Evolutionary conservation across 2,797 vertebrate species (phyloP).

Genomic region (Mastacembelus armatus): DNA sequence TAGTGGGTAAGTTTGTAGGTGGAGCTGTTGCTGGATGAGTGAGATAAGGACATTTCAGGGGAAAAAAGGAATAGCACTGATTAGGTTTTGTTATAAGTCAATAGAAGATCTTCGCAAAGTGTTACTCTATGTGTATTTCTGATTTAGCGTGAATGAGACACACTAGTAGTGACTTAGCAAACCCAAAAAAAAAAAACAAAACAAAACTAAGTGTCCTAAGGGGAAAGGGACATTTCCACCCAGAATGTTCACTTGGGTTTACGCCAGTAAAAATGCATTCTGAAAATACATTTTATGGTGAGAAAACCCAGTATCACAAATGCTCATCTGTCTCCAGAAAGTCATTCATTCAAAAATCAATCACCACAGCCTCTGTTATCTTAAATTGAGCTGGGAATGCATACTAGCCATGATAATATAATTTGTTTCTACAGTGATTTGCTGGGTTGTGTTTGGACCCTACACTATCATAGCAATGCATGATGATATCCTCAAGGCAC

Average conservation of each 20-base stretch:
- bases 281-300: constrained; percentile 28
- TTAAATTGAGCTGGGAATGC: constrained; percentile 62
- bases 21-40: neutral
- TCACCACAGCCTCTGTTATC: constrained; percentile 55
- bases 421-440: constrained; percentile 51
- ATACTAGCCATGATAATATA: constrained; percentile 51
- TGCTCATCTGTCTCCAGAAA: constrained; percentile 41
- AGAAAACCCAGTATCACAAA: constrained; percentile 35
- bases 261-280: constrained; percentile 4
- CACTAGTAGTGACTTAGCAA: neutral
- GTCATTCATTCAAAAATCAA: constrained; percentile 55
- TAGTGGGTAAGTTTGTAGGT: neutral
- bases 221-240: neutral
- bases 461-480: constrained; percentile 28
- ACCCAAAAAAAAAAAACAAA: neutral
- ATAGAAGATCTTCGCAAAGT: neutral
- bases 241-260: constrained; percentile 13
- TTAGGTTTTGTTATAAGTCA: neutral
- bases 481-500: constrained; percentile 46
- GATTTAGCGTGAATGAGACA: constrained; percentile 3
- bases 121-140: neutral
- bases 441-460: constrained; percentile 27
- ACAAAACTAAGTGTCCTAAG: neutral
- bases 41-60: constrained; percentile 8
- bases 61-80: neutral